These are phyloP conservation scores for Blastobasis adustella DNA, from an alignment of 2,888 invertebrate species.

Conservation along the genomic window DNA sequence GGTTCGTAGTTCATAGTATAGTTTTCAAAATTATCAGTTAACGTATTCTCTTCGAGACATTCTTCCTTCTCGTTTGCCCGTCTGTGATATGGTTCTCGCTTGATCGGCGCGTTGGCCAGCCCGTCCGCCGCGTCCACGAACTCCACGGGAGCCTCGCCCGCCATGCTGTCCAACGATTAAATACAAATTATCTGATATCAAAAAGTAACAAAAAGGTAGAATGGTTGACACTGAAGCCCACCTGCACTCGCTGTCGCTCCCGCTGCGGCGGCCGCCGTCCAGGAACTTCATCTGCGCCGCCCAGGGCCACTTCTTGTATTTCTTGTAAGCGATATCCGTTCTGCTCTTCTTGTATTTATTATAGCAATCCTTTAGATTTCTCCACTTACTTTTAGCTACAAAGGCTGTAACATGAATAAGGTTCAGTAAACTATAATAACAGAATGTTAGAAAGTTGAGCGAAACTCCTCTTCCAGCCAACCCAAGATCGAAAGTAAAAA, in stretches of 20 bases:
- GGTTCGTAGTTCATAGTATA: not conserved
- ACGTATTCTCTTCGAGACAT: not conserved
- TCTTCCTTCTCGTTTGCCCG: not conserved
- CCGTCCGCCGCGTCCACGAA: too few relatives aligned
- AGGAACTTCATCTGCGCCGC: not conserved
- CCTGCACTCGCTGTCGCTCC: slow-evolving; percentile 14
- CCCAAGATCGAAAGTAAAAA: not conserved
- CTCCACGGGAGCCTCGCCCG: too few relatives aligned
- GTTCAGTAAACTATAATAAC: not conserved
- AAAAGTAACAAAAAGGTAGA: not conserved
- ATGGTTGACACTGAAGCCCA: slow-evolving; percentile 16
- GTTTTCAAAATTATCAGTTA: not conserved
- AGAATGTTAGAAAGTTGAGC: not conserved
- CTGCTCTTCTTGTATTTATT: not conserved
- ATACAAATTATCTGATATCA: too few relatives aligned
- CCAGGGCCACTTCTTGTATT: not conserved
- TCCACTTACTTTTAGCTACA: not conserved
- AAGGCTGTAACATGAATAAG: not conserved
- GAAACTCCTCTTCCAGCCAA: not conserved
- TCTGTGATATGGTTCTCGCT: too few relatives aligned
- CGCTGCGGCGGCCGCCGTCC: not conserved
- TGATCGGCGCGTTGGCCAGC: too few relatives aligned
- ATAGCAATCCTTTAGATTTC: not conserved
- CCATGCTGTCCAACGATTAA: too few relatives aligned
- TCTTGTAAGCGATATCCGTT: not conserved